Conservation (phyloP, 2,113 vertebrate species). For the Plectropomus leopardus region DNA sequence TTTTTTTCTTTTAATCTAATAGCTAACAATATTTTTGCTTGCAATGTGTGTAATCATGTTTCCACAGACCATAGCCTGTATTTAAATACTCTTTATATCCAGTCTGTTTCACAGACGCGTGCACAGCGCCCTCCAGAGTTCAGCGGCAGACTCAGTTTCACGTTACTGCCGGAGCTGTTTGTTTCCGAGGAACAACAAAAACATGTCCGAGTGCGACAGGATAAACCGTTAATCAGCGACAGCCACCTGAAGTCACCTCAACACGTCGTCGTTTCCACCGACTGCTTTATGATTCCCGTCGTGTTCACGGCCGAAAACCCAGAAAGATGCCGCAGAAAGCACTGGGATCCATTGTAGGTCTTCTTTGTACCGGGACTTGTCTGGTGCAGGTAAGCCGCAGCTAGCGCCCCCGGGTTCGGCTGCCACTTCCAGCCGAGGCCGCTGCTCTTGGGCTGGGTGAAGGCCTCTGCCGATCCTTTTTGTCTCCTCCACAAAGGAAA, state of each 20-base stretch:
- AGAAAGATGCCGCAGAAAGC: conserved; percentile 85
- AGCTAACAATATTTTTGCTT: too few relatives aligned
- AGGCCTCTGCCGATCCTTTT: conserved; percentile 81
- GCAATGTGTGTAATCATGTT: too few relatives aligned
- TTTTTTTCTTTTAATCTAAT: too few relatives aligned
- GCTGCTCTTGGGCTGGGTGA: conserved; percentile 67
- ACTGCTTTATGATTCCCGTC: conserved; percentile 78
- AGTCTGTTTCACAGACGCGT: not conserved
- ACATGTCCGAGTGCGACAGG: conserved; percentile 69
- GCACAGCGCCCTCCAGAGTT: conserved; percentile 61
- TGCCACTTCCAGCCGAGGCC: conserved; percentile 61
- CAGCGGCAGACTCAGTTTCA: not conserved
- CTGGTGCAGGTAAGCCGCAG: conserved; percentile 85
- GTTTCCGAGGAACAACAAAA: conserved; percentile 71
- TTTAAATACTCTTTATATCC: too few relatives aligned
- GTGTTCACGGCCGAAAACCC: conserved; percentile 73
- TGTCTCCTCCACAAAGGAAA: conserved; percentile 81
- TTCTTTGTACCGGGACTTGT: conserved; percentile 84
- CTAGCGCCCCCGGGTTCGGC: conserved; percentile 30
- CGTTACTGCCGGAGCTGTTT: conserved; percentile 25
- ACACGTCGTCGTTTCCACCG: conserved; percentile 39
- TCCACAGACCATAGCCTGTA: too few relatives aligned
- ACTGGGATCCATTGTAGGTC: conserved; percentile 85
- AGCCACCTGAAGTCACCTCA: conserved; percentile 35
- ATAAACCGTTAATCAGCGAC: conserved; percentile 29